Evolutionary conservation across 1,140 invertebrate species (phyloP).

Genomic region (Berghia stephanieae): DNA sequence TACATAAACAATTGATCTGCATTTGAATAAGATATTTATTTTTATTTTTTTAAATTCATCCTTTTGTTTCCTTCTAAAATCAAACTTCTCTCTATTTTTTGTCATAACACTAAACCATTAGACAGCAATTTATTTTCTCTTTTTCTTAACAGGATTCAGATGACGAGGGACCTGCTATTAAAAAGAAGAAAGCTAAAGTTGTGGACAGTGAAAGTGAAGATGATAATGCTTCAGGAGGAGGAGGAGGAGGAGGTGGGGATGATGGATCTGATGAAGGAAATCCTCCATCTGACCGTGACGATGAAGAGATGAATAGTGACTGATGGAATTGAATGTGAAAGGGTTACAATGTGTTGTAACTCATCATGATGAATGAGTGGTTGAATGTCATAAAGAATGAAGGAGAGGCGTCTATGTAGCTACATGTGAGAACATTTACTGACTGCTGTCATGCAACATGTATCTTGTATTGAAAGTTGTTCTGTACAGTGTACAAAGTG

Average conservation of each 20-base stretch:
- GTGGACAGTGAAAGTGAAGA: slow-evolving; percentile 23
- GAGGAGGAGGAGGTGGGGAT: background rate
- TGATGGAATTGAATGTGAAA: background rate
- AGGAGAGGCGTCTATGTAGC: too few species aligned
- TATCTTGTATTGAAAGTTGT: too few species aligned
- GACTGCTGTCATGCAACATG: too few species aligned
- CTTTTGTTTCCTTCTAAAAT: background rate
- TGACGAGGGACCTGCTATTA: background rate
- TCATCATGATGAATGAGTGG: too few species aligned
- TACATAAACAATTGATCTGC: too few species aligned
- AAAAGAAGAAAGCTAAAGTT: slow-evolving; percentile 30
- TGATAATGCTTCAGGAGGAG: background rate
- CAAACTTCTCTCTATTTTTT: background rate
- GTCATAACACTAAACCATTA: background rate
- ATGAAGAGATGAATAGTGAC: background rate
- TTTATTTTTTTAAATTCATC: background rate
- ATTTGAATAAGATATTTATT: background rate
- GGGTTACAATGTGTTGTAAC: slow-evolving; percentile 3
- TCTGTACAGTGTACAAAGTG: too few species aligned
- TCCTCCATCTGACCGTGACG: background rate
- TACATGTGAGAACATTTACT: too few species aligned
- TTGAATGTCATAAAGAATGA: too few species aligned
- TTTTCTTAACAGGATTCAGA: slow-evolving; percentile 21
- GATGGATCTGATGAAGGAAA: background rate
- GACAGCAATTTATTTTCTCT: background rate